Evolutionary conservation across 2,797 vertebrate species (phyloP), one percentile per base, ranked within the genome.

Genomic region (Falco biarmicus): DNA sequence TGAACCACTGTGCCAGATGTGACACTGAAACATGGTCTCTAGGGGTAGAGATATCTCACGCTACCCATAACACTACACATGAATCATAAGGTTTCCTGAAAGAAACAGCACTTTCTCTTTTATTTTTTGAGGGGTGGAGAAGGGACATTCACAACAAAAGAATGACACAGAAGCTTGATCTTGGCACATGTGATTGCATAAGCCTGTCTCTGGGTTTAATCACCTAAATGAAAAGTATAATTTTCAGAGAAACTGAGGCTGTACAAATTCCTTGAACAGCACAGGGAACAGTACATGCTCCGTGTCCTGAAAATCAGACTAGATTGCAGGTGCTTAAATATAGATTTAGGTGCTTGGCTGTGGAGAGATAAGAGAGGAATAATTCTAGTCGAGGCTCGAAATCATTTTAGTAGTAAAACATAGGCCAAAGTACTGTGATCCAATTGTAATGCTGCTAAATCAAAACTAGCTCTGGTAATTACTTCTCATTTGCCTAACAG

Each of bases 271-370:
- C 64, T 76, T 77, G 93, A 96, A 94, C 28, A 70, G 37, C 56
- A 87, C 51, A 93, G 71, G 48, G 95, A 97, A 96, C 29, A 15
- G 87, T 61, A 93, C 94, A 69, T 86, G 73, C 74, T 90, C n/a
- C 74, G 26, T 87, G 59, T 89, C 83, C 81, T 85, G 75, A 80
- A 95, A 93, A 95, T 78, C 86, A 89, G 90, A 81, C 86, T 45
- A 74, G 54, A 57, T 66, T 90, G 84, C 75, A 95, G 56, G 75
- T 93, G 48, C 84, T 96, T 96, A 94, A 93, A 93, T 66, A 87
- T 5, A 95, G 81, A 94, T 84, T 83, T 61, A 83, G 78, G 71
- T 93, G 68, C 57, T 89, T 78, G 88, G 53, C 81, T 87, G 69
- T 45, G 39, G 61, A 75, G 26, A 95, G 84, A 89, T 68, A 84